Evolutionary conservation across 1,140 invertebrate genomes (phyloP), one percentile per base, ranked within the genome.

Genomic region (Telenomus remus): DNA sequence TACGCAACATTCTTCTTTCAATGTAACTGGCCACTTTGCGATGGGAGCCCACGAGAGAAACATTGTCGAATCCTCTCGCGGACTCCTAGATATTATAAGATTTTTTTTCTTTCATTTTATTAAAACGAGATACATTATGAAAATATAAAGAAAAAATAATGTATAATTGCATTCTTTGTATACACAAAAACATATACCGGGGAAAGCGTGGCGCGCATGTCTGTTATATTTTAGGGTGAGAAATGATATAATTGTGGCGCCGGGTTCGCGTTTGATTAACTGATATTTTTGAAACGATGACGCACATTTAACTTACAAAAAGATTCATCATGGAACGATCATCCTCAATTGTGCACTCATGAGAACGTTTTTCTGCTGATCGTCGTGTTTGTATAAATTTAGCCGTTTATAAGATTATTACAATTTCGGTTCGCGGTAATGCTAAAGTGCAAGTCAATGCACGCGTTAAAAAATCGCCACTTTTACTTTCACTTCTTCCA

Each of bases 1-100:
- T 83, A 82, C 80, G 79, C 57, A 79, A 83, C 68, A 82, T 82
- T 82, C 76, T 83, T 83, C 78, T 83, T 81, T 73, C 61, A 76
- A 83, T 60, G 80, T 83, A 80, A 82, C 80, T 75, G 80, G 79
- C 68, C 70, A 75, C 13, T 50, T 65, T 66, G 27, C 12, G 8
- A 50, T 10, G 55, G 42, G 70, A 14, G 39, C 55, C 37, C 60
- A 13, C 16, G 56, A 46, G 19, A 61, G 34, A 33, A 60, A 37
- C 47, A 4, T 19, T 59, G 37, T 14, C 16, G 15, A 39, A 42
- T 16, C 42, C 66, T 65, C 7, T 35, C 44, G 59, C 13, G 48
- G 60, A 69, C 35, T 71, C 64, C 70, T 37, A 42, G 12, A 27
- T 27, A 27, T 27, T 27, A 27, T 27, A 27, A 5, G 19, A 56